phyloP scores from a whole-genome alignment of 23 tunicate species.

The Halocynthia aurantium region DNA sequence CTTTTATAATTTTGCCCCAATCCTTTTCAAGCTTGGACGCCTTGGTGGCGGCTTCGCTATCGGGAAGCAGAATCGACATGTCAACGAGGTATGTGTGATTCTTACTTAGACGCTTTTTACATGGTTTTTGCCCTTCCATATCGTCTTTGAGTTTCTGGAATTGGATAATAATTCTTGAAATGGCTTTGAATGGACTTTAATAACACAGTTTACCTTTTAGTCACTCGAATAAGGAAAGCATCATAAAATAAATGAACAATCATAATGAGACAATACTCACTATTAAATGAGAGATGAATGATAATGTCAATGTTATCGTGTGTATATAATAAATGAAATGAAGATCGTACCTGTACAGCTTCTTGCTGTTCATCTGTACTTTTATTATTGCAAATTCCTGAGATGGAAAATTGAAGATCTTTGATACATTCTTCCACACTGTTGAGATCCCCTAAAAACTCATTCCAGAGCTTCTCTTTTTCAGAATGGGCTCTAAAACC shows the following conservation, averaged over 20 bases:
- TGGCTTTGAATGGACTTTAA: too few species aligned
- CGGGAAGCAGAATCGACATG: slow-evolving; percentile 20
- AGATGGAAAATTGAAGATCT: background rate
- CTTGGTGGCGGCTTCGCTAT: slow-evolving; percentile 9
- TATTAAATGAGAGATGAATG: too few species aligned
- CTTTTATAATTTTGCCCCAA: slow-evolving; percentile 7
- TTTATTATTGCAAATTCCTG: background rate
- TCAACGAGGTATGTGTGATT: slow-evolving; percentile 24
- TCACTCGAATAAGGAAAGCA: too few species aligned
- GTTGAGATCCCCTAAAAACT: slow-evolving; percentile 4
- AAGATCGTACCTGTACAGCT: slow-evolving; percentile 3
- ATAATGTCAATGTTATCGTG: background rate
- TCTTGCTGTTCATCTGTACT: slow-evolving; percentile 28
- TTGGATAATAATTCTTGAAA: background rate
- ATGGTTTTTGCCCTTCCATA: background rate
- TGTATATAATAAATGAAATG: background rate
- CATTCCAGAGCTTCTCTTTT: slow-evolving; percentile 27
- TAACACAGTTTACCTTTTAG: too few species aligned
- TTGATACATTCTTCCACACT: slow-evolving; percentile 4
- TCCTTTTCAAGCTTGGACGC: slow-evolving; percentile 17
- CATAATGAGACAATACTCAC: too few species aligned
- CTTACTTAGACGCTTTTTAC: slow-evolving; percentile 10
- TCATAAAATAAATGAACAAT: too few species aligned
- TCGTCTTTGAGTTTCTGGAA: slow-evolving; percentile 2
- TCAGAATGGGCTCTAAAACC: slow-evolving; percentile 18